Base-by-base conservation (phyloP, 1,140 invertebrate genomes). In the Asobara japonica region DNA sequence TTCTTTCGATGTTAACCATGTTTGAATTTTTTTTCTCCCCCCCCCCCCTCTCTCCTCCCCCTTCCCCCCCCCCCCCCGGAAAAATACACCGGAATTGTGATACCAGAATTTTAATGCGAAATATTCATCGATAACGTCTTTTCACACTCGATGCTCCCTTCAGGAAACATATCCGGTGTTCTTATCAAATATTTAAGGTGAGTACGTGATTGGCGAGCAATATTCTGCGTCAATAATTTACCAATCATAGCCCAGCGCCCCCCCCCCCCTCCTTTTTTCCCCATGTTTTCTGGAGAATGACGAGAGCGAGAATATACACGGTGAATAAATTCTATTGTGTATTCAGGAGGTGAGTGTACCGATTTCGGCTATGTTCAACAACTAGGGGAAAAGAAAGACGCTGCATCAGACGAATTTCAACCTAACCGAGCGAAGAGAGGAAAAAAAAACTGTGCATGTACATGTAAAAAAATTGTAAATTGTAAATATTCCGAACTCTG, bases 191-290 rank as follows among this genome's bases (percentile, higher is more conserved):
- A 86, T 86, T 88, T 84, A 88, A 86, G 75, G 74, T 75, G 69
- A 65, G 74, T 87, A 87, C 86, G 86, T 87, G 86, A 86, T 86
- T 86, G 83, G 85, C 82, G 78, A 65, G 85, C 83, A 84, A 86
- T 71, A 86, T 84, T 76, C 80, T 76, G 62, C 72, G 51, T 87
- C 86, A 87, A 87, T 88, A 88, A 88, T 87, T 87, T 86, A 88
- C 82, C 85, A 85, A 86, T 88, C 85, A 86, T 87, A 82, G 30
- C 70, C 61, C 86, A 86, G 84, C 85, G 81, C 80, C 81, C 82
- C 10, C 25, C 60, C 30, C 29, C 29, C 29, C 29, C 31, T 31
- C n/a, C n/a, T 62, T 62, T 62, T 16, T 62, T n/a, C 31, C 18
- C 60, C n/a, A 13, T 62, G 11, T 16, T 62, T 29, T 60, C 5